Evolutionary conservation across 2,797 vertebrate genomes (phyloP), one percentile per base, ranked within the genome.

Genomic region (Synanceia verrucosa): DNA sequence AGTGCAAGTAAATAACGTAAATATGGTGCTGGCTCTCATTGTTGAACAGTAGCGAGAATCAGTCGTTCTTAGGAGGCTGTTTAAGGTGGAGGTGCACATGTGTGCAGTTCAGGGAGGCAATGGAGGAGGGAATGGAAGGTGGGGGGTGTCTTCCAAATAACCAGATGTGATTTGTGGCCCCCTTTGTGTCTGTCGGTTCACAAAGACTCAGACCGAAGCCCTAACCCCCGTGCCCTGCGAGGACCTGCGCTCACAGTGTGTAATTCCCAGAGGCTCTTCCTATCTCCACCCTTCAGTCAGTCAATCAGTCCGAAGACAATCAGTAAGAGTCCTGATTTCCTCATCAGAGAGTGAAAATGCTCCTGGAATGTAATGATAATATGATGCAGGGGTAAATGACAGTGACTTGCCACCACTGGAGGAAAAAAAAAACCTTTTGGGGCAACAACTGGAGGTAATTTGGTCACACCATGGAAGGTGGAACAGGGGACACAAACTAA

Each of bases 121-220:
- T 9, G 18, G 41, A 39, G 26, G 33, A 33, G 48, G 13, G 4
- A 41, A 29, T 31, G 13, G n/a, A 18, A 46, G 23, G 43, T 11
- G 26, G 33, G 7, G 71, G 62, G 12, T 50, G 21, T 33, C n/a
- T 31, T 75, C 47, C n/a, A 82, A 87, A 82, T 70, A 88, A 81
- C 80, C 88, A 85, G 88, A 90, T 90, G 85, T 86, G 83, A 85
- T 88, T 86, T 48, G 53, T 76, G n/a, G 74, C 65, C 75, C 67
- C 71, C 74, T 89, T 90, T 90, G 87, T 87, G 86, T 88, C 82
- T 83, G 80, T 65, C 69, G 65, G 75, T 88, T 88, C 75, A 90
- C 86, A 91, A 90, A 90, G 82, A 79, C 61, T 72, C 77, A 83
- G 81, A 83, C 81, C 41, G 46, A 87, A 86, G 73, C 67, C 74